Evolutionary conservation across 2,888 invertebrate genomes (phyloP), one percentile per base, ranked within the genome.

Genomic region (Pecten maximus): DNA sequence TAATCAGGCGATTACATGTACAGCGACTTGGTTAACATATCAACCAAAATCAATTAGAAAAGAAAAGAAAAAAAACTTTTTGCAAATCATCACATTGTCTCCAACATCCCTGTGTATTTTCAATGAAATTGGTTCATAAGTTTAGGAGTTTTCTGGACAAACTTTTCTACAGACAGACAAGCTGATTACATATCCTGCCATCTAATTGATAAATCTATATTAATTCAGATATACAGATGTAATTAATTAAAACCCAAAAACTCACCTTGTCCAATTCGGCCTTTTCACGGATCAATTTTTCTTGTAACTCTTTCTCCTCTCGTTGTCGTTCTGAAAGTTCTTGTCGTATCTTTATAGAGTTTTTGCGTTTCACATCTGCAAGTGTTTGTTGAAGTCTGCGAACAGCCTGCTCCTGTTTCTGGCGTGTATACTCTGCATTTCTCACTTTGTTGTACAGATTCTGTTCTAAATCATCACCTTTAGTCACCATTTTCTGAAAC

Each of bases 191-290:
- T n/a, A 48, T 48, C 48, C 10, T 48, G 12, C 48, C 48, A 48
- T 48, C n/a, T 48, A 48, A 48, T 48, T 48, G 48, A 15, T 8
- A 88, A n/a, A n/a, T n/a, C n/a, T n/a, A n/a, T n/a, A n/a, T n/a
- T n/a, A n/a, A n/a, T n/a, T n/a, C n/a, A n/a, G n/a, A n/a, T n/a
- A n/a, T n/a, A n/a, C n/a, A n/a, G n/a, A n/a, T n/a, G n/a, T n/a
- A n/a, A n/a, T n/a, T n/a, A n/a, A n/a, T n/a, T n/a, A n/a, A n/a
- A n/a, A n/a, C n/a, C n/a, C n/a, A 35, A 74, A 8, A 15, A 86
- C 93, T 91, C 91, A 96, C 96, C 96, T 96, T 96, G 91, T 95
- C 95, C 40, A 96, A 93, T 91, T 95, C 94, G 0, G 96, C 96
- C 92, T 95, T 96, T 91, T 96, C 96, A 89, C 94, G 93, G 28